Conservation (phyloP, 2,113 vertebrate species). For the Piprites chloris region DNA sequence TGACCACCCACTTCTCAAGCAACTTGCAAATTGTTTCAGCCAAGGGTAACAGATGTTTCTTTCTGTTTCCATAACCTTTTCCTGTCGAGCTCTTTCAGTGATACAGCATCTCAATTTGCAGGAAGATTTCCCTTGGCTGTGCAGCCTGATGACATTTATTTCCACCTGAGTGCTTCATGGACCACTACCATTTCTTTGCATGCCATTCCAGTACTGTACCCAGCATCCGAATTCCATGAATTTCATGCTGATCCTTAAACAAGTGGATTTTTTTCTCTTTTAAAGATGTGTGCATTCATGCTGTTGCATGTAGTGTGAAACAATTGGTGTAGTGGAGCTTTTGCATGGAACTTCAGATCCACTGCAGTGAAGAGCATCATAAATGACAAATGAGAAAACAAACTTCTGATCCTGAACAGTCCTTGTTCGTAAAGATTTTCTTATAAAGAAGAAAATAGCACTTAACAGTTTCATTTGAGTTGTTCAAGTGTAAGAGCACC, state of each 20-base stretch:
- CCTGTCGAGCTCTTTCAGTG: background rate
- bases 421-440: background rate
- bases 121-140: background rate
- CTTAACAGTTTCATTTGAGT: background rate
- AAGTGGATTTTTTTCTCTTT: background rate
- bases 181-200: background rate
- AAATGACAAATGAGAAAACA: background rate
- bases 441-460: background rate
- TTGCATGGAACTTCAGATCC: background rate
- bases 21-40: background rate
- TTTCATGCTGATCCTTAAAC: background rate
- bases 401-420: background rate
- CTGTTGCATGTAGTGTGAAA: background rate
- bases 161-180: background rate
- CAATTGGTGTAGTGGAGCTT: background rate
- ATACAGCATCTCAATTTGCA: background rate
- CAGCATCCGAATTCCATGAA: background rate
- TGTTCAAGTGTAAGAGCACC: background rate
- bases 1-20: background rate
- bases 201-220: background rate
- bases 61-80: background rate
- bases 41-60: background rate
- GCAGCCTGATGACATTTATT: background rate
- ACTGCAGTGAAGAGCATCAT: background rate
- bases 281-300: rapidly evolving